A percentile compares a stretch with the other conserved stretches of the same genome.
These are phyloP conservation scores for Pachyramphus minor DNA, from an alignment of 2,113 vertebrate genomes.

Conservation along the genomic window DNA sequence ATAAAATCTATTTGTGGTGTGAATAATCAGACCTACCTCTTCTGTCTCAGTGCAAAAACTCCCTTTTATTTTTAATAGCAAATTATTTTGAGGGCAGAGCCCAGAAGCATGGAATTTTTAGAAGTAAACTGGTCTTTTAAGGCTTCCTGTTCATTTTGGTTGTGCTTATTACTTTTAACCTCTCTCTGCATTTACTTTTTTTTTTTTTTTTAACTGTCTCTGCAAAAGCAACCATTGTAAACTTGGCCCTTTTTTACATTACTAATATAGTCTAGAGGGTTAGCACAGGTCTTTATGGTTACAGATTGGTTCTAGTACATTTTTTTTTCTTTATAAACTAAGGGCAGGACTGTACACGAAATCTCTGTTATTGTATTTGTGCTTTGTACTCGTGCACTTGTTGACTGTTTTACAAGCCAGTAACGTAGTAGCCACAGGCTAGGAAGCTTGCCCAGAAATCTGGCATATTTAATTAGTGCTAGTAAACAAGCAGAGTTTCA, in stretches of 20 bases:
- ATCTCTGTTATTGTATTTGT: slow-evolving; percentile 55
- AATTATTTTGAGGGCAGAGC: not conserved
- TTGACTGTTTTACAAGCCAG: slow-evolving; percentile 67
- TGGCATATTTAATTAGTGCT: slow-evolving; percentile 68
- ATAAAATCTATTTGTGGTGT: not conserved
- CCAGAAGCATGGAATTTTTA: not conserved
- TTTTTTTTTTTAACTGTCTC: not conserved
- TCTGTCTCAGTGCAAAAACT: not conserved
- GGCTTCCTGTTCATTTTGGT: slow-evolving; percentile 18
- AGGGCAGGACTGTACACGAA: slow-evolving; percentile 43
- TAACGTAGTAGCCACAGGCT: slow-evolving; percentile 67
- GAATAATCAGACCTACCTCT: not conserved
- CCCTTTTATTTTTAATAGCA: not conserved
- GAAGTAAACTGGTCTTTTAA: not conserved
- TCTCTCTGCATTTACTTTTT: not conserved
- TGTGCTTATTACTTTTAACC: not conserved
- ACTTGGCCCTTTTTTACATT: not conserved
- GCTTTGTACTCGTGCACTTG: slow-evolving; percentile 50
- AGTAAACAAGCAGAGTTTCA: slow-evolving; percentile 68
- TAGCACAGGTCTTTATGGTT: slow-evolving; percentile 21
- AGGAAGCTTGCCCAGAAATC: slow-evolving; percentile 67
- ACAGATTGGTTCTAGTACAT: slow-evolving; percentile 16
- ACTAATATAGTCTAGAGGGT: not conserved
- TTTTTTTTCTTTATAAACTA: slow-evolving; percentile 51
- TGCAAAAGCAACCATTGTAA: not conserved